A percentile compares a stretch with the other conserved stretches of the same genome.
Conservation (phyloP, 2,797 vertebrate species). For the Pagetopsis macropterus region DNA sequence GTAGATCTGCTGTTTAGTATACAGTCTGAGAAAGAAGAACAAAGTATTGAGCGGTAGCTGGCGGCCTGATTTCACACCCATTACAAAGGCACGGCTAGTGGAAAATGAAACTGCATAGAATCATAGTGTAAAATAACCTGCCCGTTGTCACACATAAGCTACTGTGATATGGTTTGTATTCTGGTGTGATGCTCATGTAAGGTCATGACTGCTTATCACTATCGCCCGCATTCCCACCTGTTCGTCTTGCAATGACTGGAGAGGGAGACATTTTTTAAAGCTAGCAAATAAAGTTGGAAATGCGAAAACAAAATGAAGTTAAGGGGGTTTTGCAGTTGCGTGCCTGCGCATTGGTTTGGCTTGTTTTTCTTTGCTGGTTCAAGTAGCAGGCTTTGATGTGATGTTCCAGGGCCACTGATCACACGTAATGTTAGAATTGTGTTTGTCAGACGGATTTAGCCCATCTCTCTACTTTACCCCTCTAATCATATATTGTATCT, state of each 20-base stretch:
- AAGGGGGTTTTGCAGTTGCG: not conserved
- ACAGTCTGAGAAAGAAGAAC: conserved; percentile 51
- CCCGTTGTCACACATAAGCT: conserved; percentile 44
- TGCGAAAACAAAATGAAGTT: conserved; percentile 2
- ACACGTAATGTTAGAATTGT: conserved; percentile 46
- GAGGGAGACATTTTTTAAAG: not conserved
- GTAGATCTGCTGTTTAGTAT: conserved; percentile 51
- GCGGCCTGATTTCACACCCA: conserved; percentile 74
- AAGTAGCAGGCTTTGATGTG: conserved; percentile 41
- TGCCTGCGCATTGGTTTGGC: not conserved
- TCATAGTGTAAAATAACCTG: conserved; percentile 53
- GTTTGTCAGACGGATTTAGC: conserved; percentile 62
- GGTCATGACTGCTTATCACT: conserved; percentile 52
- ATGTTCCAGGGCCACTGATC: conserved; percentile 44
- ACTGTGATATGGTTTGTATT: conserved; percentile 22
- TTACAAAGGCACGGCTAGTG: conserved; percentile 61
- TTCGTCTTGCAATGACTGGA: not conserved
- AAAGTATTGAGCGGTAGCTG: conserved; percentile 33
- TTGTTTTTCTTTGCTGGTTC: conserved; percentile 42
- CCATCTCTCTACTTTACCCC: conserved; percentile 39
- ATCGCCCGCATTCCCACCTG: conserved; percentile 30
- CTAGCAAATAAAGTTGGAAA: conserved; percentile 11
- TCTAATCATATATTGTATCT: conserved; percentile 44
- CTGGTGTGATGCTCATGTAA: conserved; percentile 1
- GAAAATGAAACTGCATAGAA: conserved; percentile 62